phyloP scores from a whole-genome alignment of 1,140 invertebrate genomes.

The Lucilia cuprina region DNA sequence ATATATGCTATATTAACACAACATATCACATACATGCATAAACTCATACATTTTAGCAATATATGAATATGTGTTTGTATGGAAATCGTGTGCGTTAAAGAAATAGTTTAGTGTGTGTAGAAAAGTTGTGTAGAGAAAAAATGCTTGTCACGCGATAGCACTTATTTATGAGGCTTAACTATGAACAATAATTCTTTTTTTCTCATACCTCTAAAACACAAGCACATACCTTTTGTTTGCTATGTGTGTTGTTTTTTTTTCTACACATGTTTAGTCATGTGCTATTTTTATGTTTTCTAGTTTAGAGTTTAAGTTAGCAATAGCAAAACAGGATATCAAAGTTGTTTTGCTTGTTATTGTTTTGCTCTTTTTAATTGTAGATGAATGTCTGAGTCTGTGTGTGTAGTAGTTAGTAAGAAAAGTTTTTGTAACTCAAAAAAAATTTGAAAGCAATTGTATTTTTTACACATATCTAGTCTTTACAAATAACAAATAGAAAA shows the following conservation, averaged over 20 bases:
- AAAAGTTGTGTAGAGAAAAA: neutral
- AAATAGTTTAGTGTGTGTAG: neutral
- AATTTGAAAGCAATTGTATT: neutral
- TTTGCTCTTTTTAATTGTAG: neutral
- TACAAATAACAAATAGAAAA: too few relatives aligned
- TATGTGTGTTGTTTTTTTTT: neutral
- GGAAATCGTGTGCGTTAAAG: neutral
- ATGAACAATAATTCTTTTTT: slow-evolving; percentile 23
- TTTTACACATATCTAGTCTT: too few relatives aligned
- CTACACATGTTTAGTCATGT: neutral
- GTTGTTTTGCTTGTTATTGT: neutral
- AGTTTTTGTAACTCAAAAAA: neutral
- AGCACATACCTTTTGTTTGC: neutral
- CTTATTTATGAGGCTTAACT: slow-evolving; percentile 33
- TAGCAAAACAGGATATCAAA: neutral
- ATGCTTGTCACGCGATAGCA: slow-evolving; percentile 27
- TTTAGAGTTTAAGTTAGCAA: too few relatives aligned
- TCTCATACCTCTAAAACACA: neutral
- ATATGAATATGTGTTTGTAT: neutral
- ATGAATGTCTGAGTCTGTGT: neutral
- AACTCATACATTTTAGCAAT: neutral
- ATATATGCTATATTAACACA: slow-evolving; percentile 16
- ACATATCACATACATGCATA: slow-evolving; percentile 1
- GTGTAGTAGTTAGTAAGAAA: neutral
- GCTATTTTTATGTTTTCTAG: too few relatives aligned